These are phyloP conservation scores for Dysdera silvatica DNA, from an alignment of 1,140 invertebrate species.

Conservation along the genomic window DNA sequence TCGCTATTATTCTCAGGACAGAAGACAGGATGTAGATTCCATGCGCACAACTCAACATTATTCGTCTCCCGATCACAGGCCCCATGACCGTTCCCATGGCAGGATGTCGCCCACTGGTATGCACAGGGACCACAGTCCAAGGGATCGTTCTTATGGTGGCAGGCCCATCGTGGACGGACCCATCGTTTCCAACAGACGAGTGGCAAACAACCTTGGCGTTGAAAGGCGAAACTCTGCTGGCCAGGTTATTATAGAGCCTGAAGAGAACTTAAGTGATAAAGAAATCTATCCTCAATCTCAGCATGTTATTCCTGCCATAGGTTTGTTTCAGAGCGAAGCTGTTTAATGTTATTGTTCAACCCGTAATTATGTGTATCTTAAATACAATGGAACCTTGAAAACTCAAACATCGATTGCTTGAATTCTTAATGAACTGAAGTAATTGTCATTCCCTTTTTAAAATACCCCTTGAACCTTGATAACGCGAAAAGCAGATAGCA, in stretches of 20 bases:
- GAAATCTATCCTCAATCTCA: slow-evolving; percentile 54
- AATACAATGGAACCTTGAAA: too few species aligned
- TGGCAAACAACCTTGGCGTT: slow-evolving; percentile 9
- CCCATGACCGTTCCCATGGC: slow-evolving; percentile 17
- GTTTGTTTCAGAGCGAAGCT: too few species aligned
- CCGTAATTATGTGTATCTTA: too few species aligned
- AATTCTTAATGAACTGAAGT: too few species aligned
- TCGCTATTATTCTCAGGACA: too few species aligned
- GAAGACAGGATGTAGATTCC: too few species aligned
- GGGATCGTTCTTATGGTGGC: slow-evolving; percentile 2
- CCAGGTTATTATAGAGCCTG: slow-evolving; percentile 61
- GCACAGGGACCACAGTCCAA: slow-evolving; percentile 8
- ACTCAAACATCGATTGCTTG: too few species aligned
- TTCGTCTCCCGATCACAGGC: slow-evolving; percentile 8
- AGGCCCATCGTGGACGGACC: too few species aligned
- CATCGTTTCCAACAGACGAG: neutral
- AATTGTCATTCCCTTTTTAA: too few species aligned
- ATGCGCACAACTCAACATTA: slow-evolving; percentile 24
- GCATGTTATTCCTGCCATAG: slow-evolving; percentile 52
- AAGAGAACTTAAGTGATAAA: slow-evolving; percentile 78
- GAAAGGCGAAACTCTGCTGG: slow-evolving; percentile 43
- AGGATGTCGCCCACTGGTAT: slow-evolving; percentile 11
- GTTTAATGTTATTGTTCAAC: too few species aligned
- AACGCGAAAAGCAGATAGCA: too few species aligned
- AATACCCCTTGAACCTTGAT: too few species aligned